Percentiles rank a stretch among this genome's conserved stretches.
phyloP scores from a whole-genome alignment of 2,113 vertebrate genomes.

The Agapornis roseicollis region DNA sequence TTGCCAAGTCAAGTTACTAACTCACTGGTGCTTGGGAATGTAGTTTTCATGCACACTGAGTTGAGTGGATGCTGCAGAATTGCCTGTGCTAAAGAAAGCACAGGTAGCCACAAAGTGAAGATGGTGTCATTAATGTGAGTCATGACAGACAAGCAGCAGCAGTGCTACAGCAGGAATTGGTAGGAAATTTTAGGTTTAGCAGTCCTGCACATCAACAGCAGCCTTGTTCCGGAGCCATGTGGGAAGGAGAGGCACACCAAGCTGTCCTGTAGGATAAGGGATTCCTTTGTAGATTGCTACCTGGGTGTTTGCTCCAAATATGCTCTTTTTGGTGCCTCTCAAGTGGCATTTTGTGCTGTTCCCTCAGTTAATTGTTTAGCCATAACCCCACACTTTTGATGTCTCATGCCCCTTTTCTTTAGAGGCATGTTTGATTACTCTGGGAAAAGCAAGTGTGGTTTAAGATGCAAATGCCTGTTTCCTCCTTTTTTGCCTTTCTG shows the following conservation, averaged over 20 bases:
- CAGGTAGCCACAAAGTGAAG: not conserved
- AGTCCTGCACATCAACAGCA: not conserved
- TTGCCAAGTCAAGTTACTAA: not conserved
- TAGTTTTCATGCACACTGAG: not conserved
- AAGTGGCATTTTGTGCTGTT: not conserved
- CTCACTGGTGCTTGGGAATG: not conserved
- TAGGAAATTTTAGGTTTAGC: not conserved
- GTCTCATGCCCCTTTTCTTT: not conserved
- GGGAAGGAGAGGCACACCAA: not conserved
- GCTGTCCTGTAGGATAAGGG: not conserved
- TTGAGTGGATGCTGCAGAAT: not conserved
- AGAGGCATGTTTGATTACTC: not conserved
- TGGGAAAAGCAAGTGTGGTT: not conserved
- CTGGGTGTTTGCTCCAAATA: not conserved
- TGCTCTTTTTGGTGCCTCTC: not conserved
- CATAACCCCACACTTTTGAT: not conserved
- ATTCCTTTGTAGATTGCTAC: not conserved
- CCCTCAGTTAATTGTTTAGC: not conserved
- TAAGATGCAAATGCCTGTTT: not conserved
- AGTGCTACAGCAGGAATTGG: not conserved
- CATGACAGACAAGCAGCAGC: not conserved
- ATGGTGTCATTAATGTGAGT: fast-evolving
- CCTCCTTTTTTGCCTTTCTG: not conserved
- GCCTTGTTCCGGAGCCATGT: not conserved
- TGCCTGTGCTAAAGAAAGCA: not conserved